Conservation (phyloP, 2,888 invertebrate genomes). For the Sesia bembeciformis region DNA sequence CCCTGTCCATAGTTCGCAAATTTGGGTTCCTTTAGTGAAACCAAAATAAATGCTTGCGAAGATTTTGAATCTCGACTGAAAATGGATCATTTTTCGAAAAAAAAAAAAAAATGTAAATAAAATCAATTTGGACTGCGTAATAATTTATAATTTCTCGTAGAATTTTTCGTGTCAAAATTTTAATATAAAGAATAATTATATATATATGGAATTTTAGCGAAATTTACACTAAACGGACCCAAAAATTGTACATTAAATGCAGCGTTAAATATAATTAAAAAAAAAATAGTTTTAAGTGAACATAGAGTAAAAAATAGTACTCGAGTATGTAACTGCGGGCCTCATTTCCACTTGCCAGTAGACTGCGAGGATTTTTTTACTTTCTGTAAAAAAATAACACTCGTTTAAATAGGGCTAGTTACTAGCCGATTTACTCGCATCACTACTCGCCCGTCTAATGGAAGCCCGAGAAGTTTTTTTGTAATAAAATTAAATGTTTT, state of each 20-base stretch:
- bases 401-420: not conserved
- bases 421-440: not conserved
- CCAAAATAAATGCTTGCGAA: conserved; percentile 7
- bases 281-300: conserved; percentile 32
- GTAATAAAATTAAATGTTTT: not conserved
- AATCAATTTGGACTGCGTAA: conserved; percentile 34
- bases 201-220: conserved; percentile 24
- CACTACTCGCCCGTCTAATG: not conserved
- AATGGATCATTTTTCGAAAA: conserved; percentile 10
- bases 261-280: conserved; percentile 39
- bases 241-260: conserved; percentile 49
- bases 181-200: conserved; percentile 13
- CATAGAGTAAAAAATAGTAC: conserved; percentile 42
- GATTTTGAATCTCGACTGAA: conserved; percentile 44
- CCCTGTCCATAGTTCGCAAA: conserved; percentile 46
- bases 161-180: conserved; percentile 8
- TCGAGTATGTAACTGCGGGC: conserved; percentile 21
- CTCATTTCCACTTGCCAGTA: not conserved
- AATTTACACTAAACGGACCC: conserved; percentile 51
- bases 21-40: conserved; percentile 47
- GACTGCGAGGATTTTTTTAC: not conserved
- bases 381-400: no score
- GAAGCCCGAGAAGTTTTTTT: not conserved
- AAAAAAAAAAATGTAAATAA: conserved; percentile 47
- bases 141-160: conserved; percentile 19